phyloP scores from a whole-genome alignment of 2,888 invertebrate genomes.

The Eupelmus urozonus region DNA sequence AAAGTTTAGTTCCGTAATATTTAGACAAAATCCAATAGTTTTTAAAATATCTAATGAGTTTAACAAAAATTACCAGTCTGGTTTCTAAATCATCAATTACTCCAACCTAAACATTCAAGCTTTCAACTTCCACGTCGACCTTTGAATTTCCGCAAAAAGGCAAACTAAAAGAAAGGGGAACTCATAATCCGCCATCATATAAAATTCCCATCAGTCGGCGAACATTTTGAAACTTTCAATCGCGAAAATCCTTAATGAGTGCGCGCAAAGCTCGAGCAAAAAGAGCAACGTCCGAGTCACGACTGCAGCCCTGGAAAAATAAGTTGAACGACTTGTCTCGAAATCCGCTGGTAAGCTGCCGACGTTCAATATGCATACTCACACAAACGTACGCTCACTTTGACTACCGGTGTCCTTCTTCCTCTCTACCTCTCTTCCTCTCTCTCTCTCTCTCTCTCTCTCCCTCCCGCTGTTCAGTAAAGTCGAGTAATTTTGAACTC shows the following conservation, averaged over 20 bases:
- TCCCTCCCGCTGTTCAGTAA: constrained; percentile 18
- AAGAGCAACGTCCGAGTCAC: background rate
- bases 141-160: too few species aligned
- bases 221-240: constrained; percentile 41
- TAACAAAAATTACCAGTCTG: too few species aligned
- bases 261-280: background rate
- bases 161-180: background rate
- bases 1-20: too few species aligned
- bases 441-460: constrained; percentile 10
- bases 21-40: too few species aligned
- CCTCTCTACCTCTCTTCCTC: constrained; percentile 9
- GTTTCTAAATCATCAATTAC: too few species aligned
- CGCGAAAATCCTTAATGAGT: constrained; percentile 40
- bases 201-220: background rate
- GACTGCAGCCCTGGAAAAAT: constrained; percentile 26
- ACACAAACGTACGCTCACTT: background rate
- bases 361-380: constrained; percentile 43
- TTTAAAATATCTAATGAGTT: too few species aligned
- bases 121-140: too few species aligned
- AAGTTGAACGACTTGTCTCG: constrained; percentile 52
- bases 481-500: constrained; percentile 61
- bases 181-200: constrained; percentile 8
- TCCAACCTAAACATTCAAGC: too few species aligned
- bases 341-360: constrained; percentile 26
- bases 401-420: constrained; percentile 19